These are phyloP conservation scores for Cetonia aurata DNA, from an alignment of 2,888 invertebrate genomes.

Conservation along the genomic window DNA sequence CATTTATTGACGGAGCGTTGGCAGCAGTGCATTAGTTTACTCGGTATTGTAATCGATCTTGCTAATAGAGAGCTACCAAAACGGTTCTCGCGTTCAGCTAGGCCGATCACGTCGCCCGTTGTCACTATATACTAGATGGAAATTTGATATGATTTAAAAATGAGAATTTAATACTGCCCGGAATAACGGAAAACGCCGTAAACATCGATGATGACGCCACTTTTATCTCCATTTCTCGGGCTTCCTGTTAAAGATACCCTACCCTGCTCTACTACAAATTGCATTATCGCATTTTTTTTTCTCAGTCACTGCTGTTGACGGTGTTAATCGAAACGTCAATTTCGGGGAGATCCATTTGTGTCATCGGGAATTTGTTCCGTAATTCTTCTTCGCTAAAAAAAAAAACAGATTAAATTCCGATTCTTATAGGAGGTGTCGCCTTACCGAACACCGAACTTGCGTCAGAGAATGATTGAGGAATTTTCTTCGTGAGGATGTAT, in stretches of 20 bases:
- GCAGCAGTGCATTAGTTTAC: conserved; percentile 23
- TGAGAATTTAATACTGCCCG: background rate
- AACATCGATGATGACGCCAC: background rate
- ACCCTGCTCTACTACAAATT: background rate
- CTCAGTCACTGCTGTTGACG: background rate
- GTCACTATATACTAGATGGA: background rate
- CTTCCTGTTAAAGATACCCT: background rate
- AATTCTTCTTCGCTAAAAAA: too few relatives aligned
- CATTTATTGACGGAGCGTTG: conserved; percentile 26
- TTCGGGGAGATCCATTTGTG: too few relatives aligned
- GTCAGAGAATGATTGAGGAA: too few relatives aligned
- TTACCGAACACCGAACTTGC: too few relatives aligned
- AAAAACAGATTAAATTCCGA: too few relatives aligned
- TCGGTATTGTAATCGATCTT: conserved; percentile 1
- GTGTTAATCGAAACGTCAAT: too few relatives aligned
- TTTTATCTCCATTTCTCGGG: conserved; percentile 7
- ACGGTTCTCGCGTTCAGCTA: conserved; percentile 15
- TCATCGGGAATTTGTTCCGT: too few relatives aligned
- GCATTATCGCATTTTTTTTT: background rate
- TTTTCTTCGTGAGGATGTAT: too few relatives aligned
- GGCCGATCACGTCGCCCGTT: background rate
- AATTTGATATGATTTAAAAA: conserved; percentile 31
- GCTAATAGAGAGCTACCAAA: conserved; percentile 12
- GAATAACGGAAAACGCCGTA: background rate
- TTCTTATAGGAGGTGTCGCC: background rate